Conservation (phyloP, 2,797 vertebrate species). For the Urosaurus nigricauda region DNA sequence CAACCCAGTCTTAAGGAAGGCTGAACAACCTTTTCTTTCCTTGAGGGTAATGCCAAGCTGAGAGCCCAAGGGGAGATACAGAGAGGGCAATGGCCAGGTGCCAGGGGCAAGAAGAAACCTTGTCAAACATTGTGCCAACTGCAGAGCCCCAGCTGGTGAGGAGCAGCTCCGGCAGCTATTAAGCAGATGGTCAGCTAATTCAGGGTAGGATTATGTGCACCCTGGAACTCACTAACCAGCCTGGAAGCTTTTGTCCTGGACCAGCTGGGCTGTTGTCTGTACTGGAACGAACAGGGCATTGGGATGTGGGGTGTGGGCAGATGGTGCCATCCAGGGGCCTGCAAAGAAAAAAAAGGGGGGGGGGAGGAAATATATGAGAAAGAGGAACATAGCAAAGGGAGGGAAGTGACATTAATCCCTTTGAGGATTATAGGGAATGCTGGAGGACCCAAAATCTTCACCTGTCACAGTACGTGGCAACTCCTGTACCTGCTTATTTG, state of each 20-base stretch:
- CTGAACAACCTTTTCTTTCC: not conserved
- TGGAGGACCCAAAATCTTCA: not conserved
- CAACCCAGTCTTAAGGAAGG: not conserved
- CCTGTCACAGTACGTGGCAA: not conserved
- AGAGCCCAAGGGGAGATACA: not conserved
- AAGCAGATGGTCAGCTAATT: conserved; percentile 40
- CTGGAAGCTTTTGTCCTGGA: not conserved
- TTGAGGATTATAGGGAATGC: not conserved
- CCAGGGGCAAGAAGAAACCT: conserved; percentile 18
- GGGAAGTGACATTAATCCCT: not conserved
- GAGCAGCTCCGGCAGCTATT: not conserved
- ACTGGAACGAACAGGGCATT: not conserved
- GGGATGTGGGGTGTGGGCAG: not conserved
- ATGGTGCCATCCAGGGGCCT: not conserved
- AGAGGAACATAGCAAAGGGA: not conserved
- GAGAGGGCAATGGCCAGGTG: not conserved
- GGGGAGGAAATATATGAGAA: not conserved
- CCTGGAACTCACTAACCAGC: not conserved
- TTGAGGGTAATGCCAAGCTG: not conserved
- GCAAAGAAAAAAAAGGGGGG: not conserved
- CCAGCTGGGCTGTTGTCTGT: conserved; percentile 22
- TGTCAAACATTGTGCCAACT: conserved; percentile 6
- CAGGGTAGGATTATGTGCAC: conserved; percentile 9
- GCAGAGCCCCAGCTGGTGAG: conserved; percentile 27
- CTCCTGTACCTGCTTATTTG: not conserved